Conservation (phyloP, 2,888 invertebrate species). For the Podabrus alpinus region DNA sequence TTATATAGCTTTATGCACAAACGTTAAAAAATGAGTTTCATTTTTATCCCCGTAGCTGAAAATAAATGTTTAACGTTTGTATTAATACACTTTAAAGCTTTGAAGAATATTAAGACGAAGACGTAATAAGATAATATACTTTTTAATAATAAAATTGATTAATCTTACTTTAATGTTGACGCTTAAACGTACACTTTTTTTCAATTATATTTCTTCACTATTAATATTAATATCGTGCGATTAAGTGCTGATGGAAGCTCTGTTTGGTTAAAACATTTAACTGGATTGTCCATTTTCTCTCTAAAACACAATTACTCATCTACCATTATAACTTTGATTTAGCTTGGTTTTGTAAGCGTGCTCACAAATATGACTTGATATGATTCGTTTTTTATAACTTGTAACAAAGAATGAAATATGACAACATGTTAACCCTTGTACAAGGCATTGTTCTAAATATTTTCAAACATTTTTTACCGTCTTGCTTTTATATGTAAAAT, state of each 20-base stretch:
- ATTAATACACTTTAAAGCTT: slow-evolving; percentile 2
- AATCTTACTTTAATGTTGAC: slow-evolving; percentile 19
- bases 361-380: neutral
- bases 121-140: slow-evolving; percentile 9
- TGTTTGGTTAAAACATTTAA: slow-evolving; percentile 6
- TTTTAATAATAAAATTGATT: slow-evolving; percentile 12
- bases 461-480: slow-evolving; percentile 9
- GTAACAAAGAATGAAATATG: slow-evolving; percentile 11
- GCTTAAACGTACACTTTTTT: slow-evolving; percentile 12
- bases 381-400: slow-evolving; percentile 5
- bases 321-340: neutral
- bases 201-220: slow-evolving; percentile 15
- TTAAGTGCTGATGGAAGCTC: slow-evolving; percentile 14
- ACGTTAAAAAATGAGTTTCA: neutral
- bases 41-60: neutral
- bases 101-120: slow-evolving; percentile 5
- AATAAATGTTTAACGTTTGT: slow-evolving; percentile 2
- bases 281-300: neutral
- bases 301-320: neutral
- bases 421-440: slow-evolving; percentile 13
- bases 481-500: neutral
- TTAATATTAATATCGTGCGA: slow-evolving; percentile 16
- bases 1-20: neutral
- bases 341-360: neutral
- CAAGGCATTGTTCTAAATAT: slow-evolving; percentile 11